Evolutionary conservation across 1,140 invertebrate species (phyloP).

Genomic region (Euschistus heros): DNA sequence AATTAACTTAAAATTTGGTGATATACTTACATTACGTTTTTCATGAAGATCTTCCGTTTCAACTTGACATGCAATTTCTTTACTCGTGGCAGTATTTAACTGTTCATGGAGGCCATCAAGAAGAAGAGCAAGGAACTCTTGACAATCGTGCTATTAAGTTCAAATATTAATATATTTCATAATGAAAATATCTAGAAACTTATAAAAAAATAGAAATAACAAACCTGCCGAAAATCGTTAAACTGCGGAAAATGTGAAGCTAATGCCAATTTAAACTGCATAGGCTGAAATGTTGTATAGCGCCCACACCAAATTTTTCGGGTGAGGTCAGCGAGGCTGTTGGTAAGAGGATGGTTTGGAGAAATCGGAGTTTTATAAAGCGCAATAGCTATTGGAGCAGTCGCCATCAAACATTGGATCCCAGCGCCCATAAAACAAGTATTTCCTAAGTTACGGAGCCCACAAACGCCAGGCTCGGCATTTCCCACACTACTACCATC

Average conservation of each 20-base stretch:
- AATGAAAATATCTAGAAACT: not conserved
- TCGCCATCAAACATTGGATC: slow-evolving; percentile 50
- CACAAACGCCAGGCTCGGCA: slow-evolving; percentile 46
- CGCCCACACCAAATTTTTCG: slow-evolving; percentile 53
- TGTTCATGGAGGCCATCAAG: slow-evolving; percentile 58
- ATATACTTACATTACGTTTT: too few species aligned
- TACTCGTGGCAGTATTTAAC: slow-evolving; percentile 42
- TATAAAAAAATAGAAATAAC: slow-evolving; percentile 10
- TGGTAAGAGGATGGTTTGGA: slow-evolving; percentile 36
- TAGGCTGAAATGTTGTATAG: slow-evolving; percentile 44
- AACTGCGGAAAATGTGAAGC: slow-evolving; percentile 53
- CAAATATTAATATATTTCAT: not conserved
- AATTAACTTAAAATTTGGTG: too few species aligned
- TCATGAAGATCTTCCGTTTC: not conserved
- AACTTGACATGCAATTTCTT: slow-evolving; percentile 12
- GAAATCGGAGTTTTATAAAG: slow-evolving; percentile 44
- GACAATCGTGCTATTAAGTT: slow-evolving; percentile 52
- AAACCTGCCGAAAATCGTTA: slow-evolving; percentile 48
- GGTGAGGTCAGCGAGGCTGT: slow-evolving; percentile 45
- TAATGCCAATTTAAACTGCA: slow-evolving; percentile 50
- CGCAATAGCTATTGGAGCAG: slow-evolving; percentile 42
- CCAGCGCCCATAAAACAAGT: slow-evolving; percentile 65
- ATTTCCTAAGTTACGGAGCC: slow-evolving; percentile 54
- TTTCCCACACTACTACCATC: slow-evolving; percentile 17
- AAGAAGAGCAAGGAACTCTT: slow-evolving; percentile 58